Evolutionary conservation across 2,888 invertebrate genomes (phyloP), one percentile per base, ranked within the genome.

Genomic region (Campoletis raptor): DNA sequence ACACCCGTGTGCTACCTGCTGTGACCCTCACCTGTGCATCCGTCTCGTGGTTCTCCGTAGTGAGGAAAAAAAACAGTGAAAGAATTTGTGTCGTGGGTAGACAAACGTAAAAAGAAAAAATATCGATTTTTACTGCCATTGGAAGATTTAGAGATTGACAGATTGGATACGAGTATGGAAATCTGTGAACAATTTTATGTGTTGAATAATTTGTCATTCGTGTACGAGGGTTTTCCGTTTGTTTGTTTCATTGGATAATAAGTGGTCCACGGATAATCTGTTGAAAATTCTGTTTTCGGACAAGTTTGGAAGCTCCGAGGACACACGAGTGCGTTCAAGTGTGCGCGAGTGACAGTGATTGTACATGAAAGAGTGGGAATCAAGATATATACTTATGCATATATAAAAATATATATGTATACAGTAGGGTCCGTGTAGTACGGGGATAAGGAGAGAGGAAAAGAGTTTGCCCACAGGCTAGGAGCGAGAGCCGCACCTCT

Each of bases 401-500:
- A 54, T 21, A 21, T 9, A 21, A 54, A 54, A 21, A 21, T 10
- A 54, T 30, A 30, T 30, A 30, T n/a, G n/a, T 57, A 57, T 57
- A 57, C 2, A 82, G 61, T 64, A n/a, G 66, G 64, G 42, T 37
- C 37, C 42, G 42, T 78, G 69, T 74, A 78, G 64, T 85, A 82
- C 73, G 81, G 48, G 67, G 61, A 73, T 73, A 86, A 86, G 80
- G 85, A 81, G 79, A 61, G 83, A 86, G 84, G 78, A 77, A 76
- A 81, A 83, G 81, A 87, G 76, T 61, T 73, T 76, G 78, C 45
- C 85, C 73, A 81, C 67, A 82, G 80, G 88, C 86, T 73, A 85
- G 88, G 88, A 87, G 88, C 85, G 89, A 87, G 88, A 90, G 83
- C 86, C 92, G 92, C 92, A 91, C 92, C 92, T 92, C 91, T 89